phyloP scores from a whole-genome alignment of 2,888 invertebrate genomes.

The Timema cristinae region DNA sequence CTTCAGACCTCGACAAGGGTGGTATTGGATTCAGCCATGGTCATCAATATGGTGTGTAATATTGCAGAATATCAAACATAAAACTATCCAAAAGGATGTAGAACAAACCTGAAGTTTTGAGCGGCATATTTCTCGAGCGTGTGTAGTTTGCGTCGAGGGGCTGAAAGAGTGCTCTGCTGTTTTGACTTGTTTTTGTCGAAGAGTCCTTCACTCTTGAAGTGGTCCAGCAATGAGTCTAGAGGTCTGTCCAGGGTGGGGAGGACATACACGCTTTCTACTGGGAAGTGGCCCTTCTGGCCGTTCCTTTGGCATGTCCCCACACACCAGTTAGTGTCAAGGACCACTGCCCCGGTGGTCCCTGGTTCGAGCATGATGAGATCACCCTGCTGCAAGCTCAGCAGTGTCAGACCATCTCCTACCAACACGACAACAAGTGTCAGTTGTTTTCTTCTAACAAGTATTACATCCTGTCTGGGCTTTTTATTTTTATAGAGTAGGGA shows the following conservation, averaged over 20 bases:
- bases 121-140: constrained; percentile 79
- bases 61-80: background rate
- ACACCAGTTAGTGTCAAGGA: constrained; percentile 69
- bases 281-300: constrained; percentile 74
- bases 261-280: constrained; percentile 80
- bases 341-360: constrained; percentile 67
- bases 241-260: constrained; percentile 79
- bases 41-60: too few species aligned
- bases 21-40: too few species aligned
- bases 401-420: constrained; percentile 22
- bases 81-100: too few species aligned
- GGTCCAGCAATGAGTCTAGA: constrained; percentile 56
- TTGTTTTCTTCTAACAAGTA: too few species aligned
- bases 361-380: constrained; percentile 79
- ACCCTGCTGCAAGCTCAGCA: constrained; percentile 56
- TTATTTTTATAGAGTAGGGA: too few species aligned
- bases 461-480: too few species aligned
- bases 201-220: constrained; percentile 43
- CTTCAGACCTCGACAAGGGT: too few species aligned
- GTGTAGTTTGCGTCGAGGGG: constrained; percentile 62
- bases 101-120: constrained; percentile 70
- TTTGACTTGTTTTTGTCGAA: constrained; percentile 23
- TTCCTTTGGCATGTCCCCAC: constrained; percentile 60
- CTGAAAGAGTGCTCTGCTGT: constrained; percentile 37
- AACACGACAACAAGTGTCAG: background rate